phyloP scores from a whole-genome alignment of 1,140 invertebrate genomes.

The Plectrocnemia conspersa region DNA sequence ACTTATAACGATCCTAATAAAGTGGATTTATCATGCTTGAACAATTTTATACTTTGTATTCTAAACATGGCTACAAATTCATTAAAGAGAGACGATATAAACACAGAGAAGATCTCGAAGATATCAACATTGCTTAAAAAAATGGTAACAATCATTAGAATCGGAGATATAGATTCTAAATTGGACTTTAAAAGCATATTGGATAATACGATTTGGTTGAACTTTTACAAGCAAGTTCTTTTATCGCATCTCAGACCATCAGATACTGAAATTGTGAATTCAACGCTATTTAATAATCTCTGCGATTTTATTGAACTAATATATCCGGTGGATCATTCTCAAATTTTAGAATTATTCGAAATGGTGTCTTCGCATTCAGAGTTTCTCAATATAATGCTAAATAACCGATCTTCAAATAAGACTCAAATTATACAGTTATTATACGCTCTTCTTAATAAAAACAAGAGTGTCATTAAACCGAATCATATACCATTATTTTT shows the following conservation, averaged over 20 bases:
- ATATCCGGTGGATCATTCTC: conserved; percentile 50
- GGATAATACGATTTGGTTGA: conserved; percentile 58
- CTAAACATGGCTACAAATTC: conserved; percentile 52
- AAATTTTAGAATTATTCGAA: conserved; percentile 59
- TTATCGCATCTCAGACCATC: conserved; percentile 56
- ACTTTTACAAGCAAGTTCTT: conserved; percentile 60
- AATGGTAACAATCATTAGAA: conserved; percentile 38
- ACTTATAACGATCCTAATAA: conserved; percentile 37
- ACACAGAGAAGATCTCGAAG: conserved; percentile 43
- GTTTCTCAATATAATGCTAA: conserved; percentile 62
- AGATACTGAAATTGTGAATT: conserved; percentile 27
- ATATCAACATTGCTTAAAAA: conserved; percentile 45
- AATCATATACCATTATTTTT: conserved; percentile 67
- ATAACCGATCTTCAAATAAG: conserved; percentile 51
- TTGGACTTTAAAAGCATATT: conserved; percentile 48
- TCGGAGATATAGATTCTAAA: conserved; percentile 38
- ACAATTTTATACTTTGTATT: conserved; percentile 53
- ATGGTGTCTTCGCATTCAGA: conserved; percentile 72
- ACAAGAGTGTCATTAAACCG: conserved; percentile 55
- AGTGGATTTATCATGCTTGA: conserved; percentile 44
- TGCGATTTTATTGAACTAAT: conserved; percentile 55
- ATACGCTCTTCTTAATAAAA: conserved; percentile 55
- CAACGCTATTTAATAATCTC: conserved; percentile 53
- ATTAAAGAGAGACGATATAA: conserved; percentile 51
- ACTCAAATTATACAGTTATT: conserved; percentile 58